Evolutionary conservation across 2,888 invertebrate genomes (phyloP), one percentile per base, ranked within the genome.

Genomic region (Meliscaeva auricollis): DNA sequence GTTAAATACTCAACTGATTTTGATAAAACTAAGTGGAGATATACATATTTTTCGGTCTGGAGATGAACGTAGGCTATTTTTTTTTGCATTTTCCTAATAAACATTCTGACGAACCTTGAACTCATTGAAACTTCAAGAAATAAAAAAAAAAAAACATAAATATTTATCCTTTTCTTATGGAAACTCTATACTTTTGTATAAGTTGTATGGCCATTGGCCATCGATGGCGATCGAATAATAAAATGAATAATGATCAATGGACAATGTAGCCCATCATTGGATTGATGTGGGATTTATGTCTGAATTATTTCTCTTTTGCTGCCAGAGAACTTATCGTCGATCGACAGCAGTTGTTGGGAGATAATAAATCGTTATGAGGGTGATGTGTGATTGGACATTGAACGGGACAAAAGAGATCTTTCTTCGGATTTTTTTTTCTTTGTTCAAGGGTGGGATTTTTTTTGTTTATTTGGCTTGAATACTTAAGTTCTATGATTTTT

Each of bases 291-390:
- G 22, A 58, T 64, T 64, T 62, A 46, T 74, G 22, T 54, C 44
- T 26, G 22, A 11, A 32, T 60, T 60, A 32, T 74, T 30, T 48
- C 69, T 60, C 26, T 81, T 82, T 76, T 20, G 17, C 17, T 35
- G 17, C 58, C 35, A 35, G 35, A 32, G 35, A 8, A 56, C 46
- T 46, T 46, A 58, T 82, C 81, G 56, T 15, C 20, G 60, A 68
- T 81, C 73, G 77, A 72, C 72, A 70, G 72, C 69, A 74, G 82
- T 68, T 26, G 26, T 38, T 58, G 52, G 11, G 15, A 85, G 77
- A 85, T 85, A 81, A 85, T 81, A 81, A 85, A 85, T 85, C 68
- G 76, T 77, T 81, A 56, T 73, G 69, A 32, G 56, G 68, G 68
- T 48, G 74, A 83, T 83, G 69, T 72, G 52, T 70, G 66, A 50